Base-by-base conservation (phyloP, 2,113 vertebrate species). In the Irena cyanogastra region DNA sequence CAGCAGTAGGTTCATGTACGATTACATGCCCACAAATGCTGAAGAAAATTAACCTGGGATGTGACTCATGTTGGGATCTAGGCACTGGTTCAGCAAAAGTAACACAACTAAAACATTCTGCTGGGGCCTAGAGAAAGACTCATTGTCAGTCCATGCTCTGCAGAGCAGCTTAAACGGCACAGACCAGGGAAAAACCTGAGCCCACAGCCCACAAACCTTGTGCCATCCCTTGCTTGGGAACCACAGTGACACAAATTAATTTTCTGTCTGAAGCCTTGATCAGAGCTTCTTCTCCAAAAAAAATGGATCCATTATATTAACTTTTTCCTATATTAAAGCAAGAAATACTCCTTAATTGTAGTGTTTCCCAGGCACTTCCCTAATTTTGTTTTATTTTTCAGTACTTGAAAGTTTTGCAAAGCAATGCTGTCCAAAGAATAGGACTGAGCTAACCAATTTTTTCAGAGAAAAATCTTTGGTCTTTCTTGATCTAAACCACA, bases 161-260 rank as follows among this genome's bases (percentile, higher is more conserved):
- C 49, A 85, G 41, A 82, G 23, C 33, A 75, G 19, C 24, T 39
- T 37, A 4, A 89, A 39, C 11, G 60, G 52, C 35, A 56, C 11
- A 85, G 41, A 72, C 2, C 16, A 16, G 37, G 49, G 45, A 69
- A 83, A 65, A 31, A 30, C 16, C 31, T 33, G 18, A 72, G 41
- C 16, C 30, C 74, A 42, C 1, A 27, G 9, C 8, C 23, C 63
- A 42, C 1, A 1, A 91, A 64, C 16, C 6, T 65, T 1, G 0
- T 33, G 33, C 10, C 13, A 30, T 22, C 39, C 31, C 65, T 59
- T 70, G 42, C 22, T 63, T 63, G 30, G 23, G 19, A 69, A 54
- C 6, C 14, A 23, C 26, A 78, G 33, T 47, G 56, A 50, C 27
- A 6, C 33, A 83, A 54, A 75, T 5, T 26, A 3, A 19, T 66